Base-by-base conservation (phyloP, 2,113 vertebrate genomes). In the Ploceus nigricollis region DNA sequence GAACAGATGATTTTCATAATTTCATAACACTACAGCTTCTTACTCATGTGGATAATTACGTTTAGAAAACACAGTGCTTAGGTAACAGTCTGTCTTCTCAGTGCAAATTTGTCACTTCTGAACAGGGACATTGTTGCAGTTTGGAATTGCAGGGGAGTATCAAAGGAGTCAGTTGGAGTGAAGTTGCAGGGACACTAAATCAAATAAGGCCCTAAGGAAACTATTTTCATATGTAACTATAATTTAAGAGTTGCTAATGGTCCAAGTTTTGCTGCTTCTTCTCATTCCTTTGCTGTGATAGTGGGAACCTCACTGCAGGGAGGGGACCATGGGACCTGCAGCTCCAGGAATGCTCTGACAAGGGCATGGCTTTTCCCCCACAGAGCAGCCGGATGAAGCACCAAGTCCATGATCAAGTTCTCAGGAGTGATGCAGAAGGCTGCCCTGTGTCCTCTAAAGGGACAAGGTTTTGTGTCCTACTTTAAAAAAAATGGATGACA, bases 1-100 rank as follows among this genome's bases (percentile, higher is more conserved):
- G 66, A 97, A 93, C 61, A 84, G 86, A 87, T 89, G 72, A 90
- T 91, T 95, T 95, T 94, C 73, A 51, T 82, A 94, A 92, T 97
- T 96, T 95, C 73, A 11, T 72, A 95, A 90, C 69, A 85, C 51
- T 82, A 48, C 86, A 91, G 65, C 56, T 82, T 89, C 79, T 95
- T 86, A 87, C 72, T 91, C 79, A 76, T 44, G 81, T 85, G 88
- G 63, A 72, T 93, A 96, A 95, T 95, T 89, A 88, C n/a, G 4
- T 83, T 91, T 68, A 75, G 72, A 45, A 84, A 94, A 94, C 53
- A 78, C 30, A 64, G 75, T 68, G 54, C 48, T 87, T 61, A 51
- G 77, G 28, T 71, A 90, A 87, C 28, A n/a, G 33, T 71, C 75
- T 56, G 37, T 48, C 54, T 90, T 90, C 81, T 42, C 79, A 70